phyloP scores from a whole-genome alignment of 2,797 vertebrate genomes.

The Triplophysa yarkandensis region DNA sequence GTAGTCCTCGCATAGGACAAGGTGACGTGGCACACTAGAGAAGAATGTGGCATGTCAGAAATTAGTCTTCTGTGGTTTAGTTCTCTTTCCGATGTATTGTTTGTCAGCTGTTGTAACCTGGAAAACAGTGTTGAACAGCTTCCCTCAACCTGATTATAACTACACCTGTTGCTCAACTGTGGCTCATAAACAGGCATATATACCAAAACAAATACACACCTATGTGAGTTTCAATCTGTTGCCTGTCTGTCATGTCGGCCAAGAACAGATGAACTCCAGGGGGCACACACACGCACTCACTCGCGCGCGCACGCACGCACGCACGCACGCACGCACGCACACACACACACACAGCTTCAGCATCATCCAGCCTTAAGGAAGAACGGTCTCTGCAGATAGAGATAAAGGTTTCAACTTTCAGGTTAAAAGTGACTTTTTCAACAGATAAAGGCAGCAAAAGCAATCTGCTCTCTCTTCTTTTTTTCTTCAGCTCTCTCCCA shows the following conservation, averaged over 20 bases:
- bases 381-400: slow-evolving; percentile 74
- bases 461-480: slow-evolving; percentile 60
- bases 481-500: slow-evolving; percentile 49
- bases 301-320: slow-evolving; percentile 37
- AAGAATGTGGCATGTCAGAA: slow-evolving; percentile 18
- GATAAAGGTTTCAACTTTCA: slow-evolving; percentile 81
- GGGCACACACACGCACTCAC: neutral
- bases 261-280: slow-evolving; percentile 63
- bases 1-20: neutral
- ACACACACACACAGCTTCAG: slow-evolving; percentile 42
- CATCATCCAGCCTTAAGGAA: slow-evolving; percentile 64
- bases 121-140: slow-evolving; percentile 57
- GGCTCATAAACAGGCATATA: slow-evolving; percentile 19
- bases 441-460: slow-evolving; percentile 76
- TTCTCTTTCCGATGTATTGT: slow-evolving; percentile 46
- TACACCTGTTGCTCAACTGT: slow-evolving; percentile 45
- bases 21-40: neutral
- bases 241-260: slow-evolving; percentile 71
- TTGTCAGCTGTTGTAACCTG: slow-evolving; percentile 59
- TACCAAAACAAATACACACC: neutral
- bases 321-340: slow-evolving; percentile 20
- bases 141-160: slow-evolving; percentile 62
- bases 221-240: neutral
- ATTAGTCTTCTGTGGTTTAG: slow-evolving; percentile 1
- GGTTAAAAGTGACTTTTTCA: slow-evolving; percentile 76